Evolutionary conservation across 2,113 vertebrate genomes (phyloP).

Genomic region (Oryzias javanicus): DNA sequence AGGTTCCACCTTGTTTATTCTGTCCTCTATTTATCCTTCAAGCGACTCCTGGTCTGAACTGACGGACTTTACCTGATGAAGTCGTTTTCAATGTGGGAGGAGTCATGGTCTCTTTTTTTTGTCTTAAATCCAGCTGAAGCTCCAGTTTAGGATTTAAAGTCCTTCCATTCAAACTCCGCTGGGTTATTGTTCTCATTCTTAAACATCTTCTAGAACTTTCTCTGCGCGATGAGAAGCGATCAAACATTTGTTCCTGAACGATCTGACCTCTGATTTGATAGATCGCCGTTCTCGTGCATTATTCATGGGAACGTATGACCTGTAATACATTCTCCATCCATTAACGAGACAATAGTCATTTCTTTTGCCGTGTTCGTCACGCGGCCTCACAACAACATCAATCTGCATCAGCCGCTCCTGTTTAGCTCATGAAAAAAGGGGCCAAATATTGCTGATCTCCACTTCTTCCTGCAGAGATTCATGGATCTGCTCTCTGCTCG

Average conservation of each 20-base stretch:
- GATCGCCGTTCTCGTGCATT: conserved; percentile 48
- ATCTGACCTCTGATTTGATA: conserved; percentile 35
- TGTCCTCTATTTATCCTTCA: no score
- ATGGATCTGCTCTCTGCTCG: conserved; percentile 23
- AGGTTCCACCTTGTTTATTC: no score
- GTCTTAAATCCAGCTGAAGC: no score
- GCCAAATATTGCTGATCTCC: conserved; percentile 37
- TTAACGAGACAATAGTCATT: conserved; percentile 66
- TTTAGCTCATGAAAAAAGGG: conserved; percentile 19
- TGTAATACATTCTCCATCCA: conserved; percentile 51
- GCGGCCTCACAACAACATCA: conserved; percentile 60
- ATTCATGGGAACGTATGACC: conserved; percentile 61
- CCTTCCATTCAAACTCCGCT: no score
- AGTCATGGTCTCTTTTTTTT: no score
- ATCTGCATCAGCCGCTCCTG: conserved; percentile 49
- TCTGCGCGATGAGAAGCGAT: conserved; percentile 28
- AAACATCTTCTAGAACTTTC: neutral
- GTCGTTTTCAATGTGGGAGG: no score
- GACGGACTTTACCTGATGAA: no score
- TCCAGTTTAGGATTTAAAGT: no score
- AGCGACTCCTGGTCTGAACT: no score
- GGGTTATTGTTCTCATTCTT: no score
- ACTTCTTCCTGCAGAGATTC: conserved; percentile 15
- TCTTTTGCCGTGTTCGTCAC: conserved; percentile 49
- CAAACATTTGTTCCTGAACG: conserved; percentile 30